A percentile compares a stretch with the other conserved stretches of the same genome.
phyloP scores from a whole-genome alignment of 2,113 vertebrate genomes.

The Boulengeromyrus knoepffleri region DNA sequence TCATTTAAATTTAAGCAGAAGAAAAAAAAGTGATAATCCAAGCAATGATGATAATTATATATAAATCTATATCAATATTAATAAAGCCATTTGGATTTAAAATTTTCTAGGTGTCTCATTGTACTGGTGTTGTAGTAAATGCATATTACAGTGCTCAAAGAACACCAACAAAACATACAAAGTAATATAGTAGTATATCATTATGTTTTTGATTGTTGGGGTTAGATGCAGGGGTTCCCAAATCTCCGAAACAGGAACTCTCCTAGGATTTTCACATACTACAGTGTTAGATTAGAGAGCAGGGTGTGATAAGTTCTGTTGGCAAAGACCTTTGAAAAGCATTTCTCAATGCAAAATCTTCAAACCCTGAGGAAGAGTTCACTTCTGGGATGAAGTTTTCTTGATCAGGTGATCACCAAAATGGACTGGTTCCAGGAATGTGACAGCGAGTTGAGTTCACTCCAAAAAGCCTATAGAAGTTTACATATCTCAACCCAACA shows the following conservation, averaged over 20 bases:
- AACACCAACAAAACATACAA: not conserved
- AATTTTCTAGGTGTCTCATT: slow-evolving; percentile 40
- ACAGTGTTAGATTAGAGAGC: not conserved
- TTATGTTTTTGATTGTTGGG: not conserved
- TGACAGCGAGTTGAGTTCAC: not conserved
- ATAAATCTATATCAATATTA: slow-evolving; percentile 47
- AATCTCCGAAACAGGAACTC: not conserved
- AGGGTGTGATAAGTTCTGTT: not conserved
- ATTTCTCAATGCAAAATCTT: not conserved
- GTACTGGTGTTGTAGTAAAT: not conserved
- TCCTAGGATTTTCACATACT: not conserved
- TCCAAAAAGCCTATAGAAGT: not conserved
- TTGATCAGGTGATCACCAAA: not conserved
- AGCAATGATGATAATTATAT: slow-evolving; percentile 62
- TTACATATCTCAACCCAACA: not conserved
- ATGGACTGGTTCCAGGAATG: no score
- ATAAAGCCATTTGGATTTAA: slow-evolving; percentile 73
- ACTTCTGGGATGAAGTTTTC: not conserved
- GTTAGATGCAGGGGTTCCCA: not conserved
- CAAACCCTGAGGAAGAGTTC: not conserved
- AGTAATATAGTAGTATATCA: not conserved
- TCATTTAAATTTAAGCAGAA: slow-evolving; percentile 65
- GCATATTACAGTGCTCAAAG: not conserved
- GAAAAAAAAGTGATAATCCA: slow-evolving; percentile 57
- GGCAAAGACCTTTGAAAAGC: not conserved